phyloP scores from a whole-genome alignment of 2,797 vertebrate species.

The Liasis olivaceus region DNA sequence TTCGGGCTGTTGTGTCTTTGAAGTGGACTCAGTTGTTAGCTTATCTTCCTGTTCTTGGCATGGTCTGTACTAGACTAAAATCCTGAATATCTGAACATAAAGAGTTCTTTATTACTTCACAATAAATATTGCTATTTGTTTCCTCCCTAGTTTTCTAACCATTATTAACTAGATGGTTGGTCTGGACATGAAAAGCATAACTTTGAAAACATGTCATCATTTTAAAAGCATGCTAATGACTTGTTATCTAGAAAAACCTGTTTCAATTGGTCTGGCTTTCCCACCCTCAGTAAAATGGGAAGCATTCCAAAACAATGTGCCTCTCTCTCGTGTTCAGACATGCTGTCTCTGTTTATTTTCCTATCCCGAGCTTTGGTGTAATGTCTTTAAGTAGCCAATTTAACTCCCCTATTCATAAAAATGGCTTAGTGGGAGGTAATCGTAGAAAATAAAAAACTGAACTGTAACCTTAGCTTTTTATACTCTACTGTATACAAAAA shows the following conservation, averaged over 20 bases:
- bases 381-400: not conserved
- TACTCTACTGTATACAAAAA: not conserved
- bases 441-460: not conserved
- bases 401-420: not conserved
- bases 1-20: not conserved
- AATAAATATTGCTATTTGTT: not conserved
- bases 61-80: not conserved
- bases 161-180: constrained; percentile 25
- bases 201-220: constrained; percentile 23
- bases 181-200: constrained; percentile 35
- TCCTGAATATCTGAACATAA: not conserved
- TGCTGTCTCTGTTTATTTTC: not conserved
- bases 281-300: constrained; percentile 34
- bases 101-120: not conserved
- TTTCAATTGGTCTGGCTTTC: constrained; percentile 29
- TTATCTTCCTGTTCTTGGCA: not conserved
- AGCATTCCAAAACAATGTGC: constrained; percentile 30
- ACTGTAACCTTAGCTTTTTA: not conserved
- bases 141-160: not conserved
- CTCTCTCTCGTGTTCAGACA: constrained; percentile 32
- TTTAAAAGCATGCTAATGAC: constrained; percentile 42
- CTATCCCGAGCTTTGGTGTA: not conserved
- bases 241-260: constrained; percentile 54
- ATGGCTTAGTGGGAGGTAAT: not conserved
- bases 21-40: not conserved